phyloP scores from a whole-genome alignment of 2,888 invertebrate species.

The Leucophenga maculata region DNA sequence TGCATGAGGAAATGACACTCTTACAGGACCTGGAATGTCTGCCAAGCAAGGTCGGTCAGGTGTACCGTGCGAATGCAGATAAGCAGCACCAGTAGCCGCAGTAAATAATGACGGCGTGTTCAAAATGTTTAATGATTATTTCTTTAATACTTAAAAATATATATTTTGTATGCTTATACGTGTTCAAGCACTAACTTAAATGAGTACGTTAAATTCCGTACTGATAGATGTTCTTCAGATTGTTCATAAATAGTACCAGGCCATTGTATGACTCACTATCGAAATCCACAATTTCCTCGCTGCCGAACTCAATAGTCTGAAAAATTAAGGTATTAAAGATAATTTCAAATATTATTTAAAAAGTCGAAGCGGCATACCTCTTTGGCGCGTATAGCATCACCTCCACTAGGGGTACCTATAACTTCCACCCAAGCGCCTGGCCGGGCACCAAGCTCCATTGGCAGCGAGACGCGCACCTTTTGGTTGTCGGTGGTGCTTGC shows the following conservation, averaged over 20 bases:
- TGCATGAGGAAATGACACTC: conserved; percentile 59
- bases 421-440: conserved; percentile 69
- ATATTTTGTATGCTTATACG: not conserved
- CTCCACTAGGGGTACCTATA: conserved; percentile 59
- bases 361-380: conserved; percentile 60
- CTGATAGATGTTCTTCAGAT: conserved; percentile 52
- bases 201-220: conserved; percentile 33
- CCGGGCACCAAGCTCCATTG: conserved; percentile 53
- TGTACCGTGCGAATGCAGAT: conserved; percentile 38
- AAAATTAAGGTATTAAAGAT: conserved; percentile 15
- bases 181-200: not conserved
- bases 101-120: not conserved
- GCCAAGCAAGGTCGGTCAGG: conserved; percentile 55
- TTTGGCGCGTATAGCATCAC: conserved; percentile 60
- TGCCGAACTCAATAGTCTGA: conserved; percentile 68
- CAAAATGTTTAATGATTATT: not conserved
- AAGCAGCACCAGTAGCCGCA: not conserved
- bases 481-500: conserved; percentile 64
- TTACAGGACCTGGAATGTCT: conserved; percentile 62
- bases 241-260: conserved; percentile 66
- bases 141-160: not conserved
- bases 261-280: conserved; percentile 69
- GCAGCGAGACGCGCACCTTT: conserved; percentile 59
- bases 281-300: conserved; percentile 64
- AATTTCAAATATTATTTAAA: too few species aligned